A percentile compares a stretch with the other conserved stretches of the same genome.
Evolutionary conservation across 1,140 invertebrate genomes (phyloP).

Genomic region (Orussus abietinus): DNA sequence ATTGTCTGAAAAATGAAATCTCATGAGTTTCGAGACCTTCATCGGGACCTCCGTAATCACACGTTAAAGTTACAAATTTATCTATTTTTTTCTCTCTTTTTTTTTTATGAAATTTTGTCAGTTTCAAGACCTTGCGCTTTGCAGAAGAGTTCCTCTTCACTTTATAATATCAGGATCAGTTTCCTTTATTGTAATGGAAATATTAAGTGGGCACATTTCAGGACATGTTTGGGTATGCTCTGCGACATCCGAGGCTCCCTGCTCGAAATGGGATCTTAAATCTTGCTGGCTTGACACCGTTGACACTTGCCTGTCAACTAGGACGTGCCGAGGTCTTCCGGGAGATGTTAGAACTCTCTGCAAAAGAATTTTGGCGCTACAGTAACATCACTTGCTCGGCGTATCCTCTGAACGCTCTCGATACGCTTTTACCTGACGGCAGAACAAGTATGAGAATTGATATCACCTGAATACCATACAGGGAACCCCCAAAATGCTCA

Average conservation of each 20-base stretch:
- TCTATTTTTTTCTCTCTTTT: no score
- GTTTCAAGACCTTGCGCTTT: no score
- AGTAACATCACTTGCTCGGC: slow-evolving; percentile 99
- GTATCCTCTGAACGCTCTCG: slow-evolving; percentile 92
- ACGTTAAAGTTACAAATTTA: no score
- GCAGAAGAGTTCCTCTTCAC: no score
- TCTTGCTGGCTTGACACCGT: slow-evolving; percentile 84
- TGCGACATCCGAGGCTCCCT: slow-evolving; percentile 88
- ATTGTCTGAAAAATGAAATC: no score
- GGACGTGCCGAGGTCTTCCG: slow-evolving; percentile 93
- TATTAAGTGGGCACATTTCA: no score
- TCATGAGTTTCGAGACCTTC: no score
- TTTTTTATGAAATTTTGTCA: no score
- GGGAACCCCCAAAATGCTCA: neutral
- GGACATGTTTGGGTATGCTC: slow-evolving; percentile 98
- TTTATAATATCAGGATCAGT: no score
- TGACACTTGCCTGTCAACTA: slow-evolving; percentile 93
- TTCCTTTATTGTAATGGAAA: no score
- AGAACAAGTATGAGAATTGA: slow-evolving; percentile 91
- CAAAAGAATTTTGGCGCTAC: slow-evolving; percentile 96
- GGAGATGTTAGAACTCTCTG: slow-evolving; percentile 95
- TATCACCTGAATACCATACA: no score
- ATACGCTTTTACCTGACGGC: slow-evolving; percentile 91
- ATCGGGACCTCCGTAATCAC: no score
- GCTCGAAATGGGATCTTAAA: slow-evolving; percentile 89